Evolutionary conservation across 2,888 invertebrate genomes (phyloP), one percentile per base, ranked within the genome.

Genomic region (Iphiclides podalirius): DNA sequence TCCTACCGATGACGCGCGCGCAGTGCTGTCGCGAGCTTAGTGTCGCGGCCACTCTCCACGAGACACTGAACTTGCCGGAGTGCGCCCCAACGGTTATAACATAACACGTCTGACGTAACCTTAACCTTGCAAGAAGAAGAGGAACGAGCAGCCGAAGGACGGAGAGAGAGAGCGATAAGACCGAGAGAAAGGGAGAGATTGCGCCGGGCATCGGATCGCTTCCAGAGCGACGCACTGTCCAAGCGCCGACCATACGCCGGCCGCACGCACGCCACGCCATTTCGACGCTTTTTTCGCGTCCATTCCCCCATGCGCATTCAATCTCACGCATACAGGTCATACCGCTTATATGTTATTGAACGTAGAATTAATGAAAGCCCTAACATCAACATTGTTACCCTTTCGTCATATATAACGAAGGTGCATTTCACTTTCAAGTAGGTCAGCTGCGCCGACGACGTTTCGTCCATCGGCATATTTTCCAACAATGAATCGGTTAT

Each of bases 31-130:
- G 71, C 81, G 79, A 74, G 72, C 76, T 72, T 75, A 74, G 81
- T 85, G 79, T 81, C 87, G 86, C 84, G 85, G 83, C 87, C 84
- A 82, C 85, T 79, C 83, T 81, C 86, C 70, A 79, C 86, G 83
- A 86, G 87, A 88, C 88, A 88, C 88, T 88, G 88, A 88, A 88
- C 88, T 88, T 86, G 88, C 77, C 71, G 72, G 73, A 79, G 82
- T 78, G 84, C 82, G 85, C 81, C 86, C 82, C 88, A 85, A 86
- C 88, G 87, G 88, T 88, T 88, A 88, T 88, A 88, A 88, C 88
- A 87, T 88, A 88, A 88, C 88, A 88, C 79, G 85, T 86, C 88
- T 88, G 88, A 88, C 88, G 88, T 88, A 88, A 88, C 88, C 88
- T 88, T 88, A 88, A 88, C 88, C 88, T 88, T 88, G 88, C 88